Evolutionary conservation across 2,888 invertebrate species (phyloP), one percentile per base, ranked within the genome.

Genomic region (Cyclophora albipunctata): DNA sequence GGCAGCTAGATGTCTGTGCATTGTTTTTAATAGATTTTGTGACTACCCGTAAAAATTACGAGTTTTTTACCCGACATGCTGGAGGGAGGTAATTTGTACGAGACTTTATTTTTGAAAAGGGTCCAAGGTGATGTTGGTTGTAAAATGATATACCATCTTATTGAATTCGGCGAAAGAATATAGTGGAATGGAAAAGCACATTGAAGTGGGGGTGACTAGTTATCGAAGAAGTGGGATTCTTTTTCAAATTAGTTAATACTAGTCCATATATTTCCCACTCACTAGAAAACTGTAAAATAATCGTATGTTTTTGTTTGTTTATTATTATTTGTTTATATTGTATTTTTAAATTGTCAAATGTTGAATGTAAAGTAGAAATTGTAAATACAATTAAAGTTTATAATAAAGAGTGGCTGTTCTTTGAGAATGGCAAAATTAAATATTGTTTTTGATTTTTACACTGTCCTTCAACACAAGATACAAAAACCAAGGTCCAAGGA

Each of bases 321-420:
- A 73, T 79, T 73, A 65, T 62, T 72, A 71, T 77, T 83, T 81
- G 78, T 84, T 85, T 87, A 84, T 78, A 84, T 82, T 86, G 87
- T 88, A 86, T 86, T 87, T 87, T 43, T 85, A 79, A 83, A 84
- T 87, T 87, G 85, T 82, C 76, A 70, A 81, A 82, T 84, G 83
- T 81, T 84, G 84, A 73, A 84, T 87, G 87, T 86, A 86, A 87
- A 86, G 88, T 88, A 88, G 88, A 84, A 87, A 85, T 82, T 88
- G 87, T 86, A 88, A 82, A 87, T 87, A 87, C 71, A 85, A 80
- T 86, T 87, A 88, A 88, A 87, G 88, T 87, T 88, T 88, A 87
- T 88, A 84, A 88, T 88, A 88, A 88, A 87, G 75, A 78, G 78
- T 75, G 80, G 78, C 66, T 75, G 75, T 85, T 83, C 88, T 88